phyloP scores from a whole-genome alignment of 2,113 vertebrate genomes.

The Gavia stellata region DNA sequence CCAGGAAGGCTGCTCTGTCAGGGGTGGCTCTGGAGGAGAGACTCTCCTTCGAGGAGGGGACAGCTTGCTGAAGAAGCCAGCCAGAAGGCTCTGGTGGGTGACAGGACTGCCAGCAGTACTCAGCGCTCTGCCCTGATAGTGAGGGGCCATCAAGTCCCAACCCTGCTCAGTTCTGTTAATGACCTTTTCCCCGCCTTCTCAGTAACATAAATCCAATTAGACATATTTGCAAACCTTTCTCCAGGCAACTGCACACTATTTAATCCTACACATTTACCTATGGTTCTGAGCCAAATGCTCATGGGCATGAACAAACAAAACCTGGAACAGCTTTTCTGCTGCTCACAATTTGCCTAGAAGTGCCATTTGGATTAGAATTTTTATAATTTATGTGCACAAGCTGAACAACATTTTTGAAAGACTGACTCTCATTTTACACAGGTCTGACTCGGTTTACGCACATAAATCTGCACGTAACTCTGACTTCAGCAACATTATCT shows the following conservation, averaged over 20 bases:
- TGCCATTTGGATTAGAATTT: neutral
- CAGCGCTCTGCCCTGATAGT: rapidly evolving
- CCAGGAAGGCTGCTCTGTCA: neutral
- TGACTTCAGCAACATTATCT: neutral
- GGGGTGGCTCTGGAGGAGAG: neutral
- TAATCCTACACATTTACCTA: neutral
- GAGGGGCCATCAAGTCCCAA: neutral
- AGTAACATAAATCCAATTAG: neutral
- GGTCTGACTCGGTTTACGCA: neutral
- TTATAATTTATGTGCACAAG: neutral
- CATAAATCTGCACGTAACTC: neutral
- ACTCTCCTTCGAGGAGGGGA: neutral
- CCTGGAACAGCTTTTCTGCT: neutral
- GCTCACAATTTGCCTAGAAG: neutral
- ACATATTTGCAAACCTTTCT: neutral
- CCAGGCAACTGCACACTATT: neutral
- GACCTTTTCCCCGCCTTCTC: neutral
- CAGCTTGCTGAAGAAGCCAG: neutral
- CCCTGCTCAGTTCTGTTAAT: neutral
- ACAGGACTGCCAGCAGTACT: neutral
- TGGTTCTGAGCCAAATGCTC: neutral
- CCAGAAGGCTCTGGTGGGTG: neutral
- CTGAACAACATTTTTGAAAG: neutral
- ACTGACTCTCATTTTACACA: neutral
- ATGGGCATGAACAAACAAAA: neutral